A percentile compares a stretch with the other conserved stretches of the same genome.
Conservation (phyloP, 2,113 vertebrate species). For the Microcebus jonahi region DNA sequence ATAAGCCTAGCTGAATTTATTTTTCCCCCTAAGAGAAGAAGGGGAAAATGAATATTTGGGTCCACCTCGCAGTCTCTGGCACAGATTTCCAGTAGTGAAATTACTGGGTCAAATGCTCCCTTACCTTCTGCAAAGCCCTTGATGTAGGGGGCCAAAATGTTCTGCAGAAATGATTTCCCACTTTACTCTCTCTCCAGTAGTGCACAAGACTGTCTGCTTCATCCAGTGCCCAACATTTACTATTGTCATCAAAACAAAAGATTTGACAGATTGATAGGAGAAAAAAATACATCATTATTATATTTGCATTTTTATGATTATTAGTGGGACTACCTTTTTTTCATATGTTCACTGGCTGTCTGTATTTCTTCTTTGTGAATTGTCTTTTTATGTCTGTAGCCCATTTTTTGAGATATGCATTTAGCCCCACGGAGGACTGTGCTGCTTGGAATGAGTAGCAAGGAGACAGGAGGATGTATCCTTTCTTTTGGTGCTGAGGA, state of each 20-base stretch:
- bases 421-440: neutral
- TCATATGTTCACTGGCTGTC: neutral
- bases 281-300: neutral
- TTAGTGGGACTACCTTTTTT: neutral
- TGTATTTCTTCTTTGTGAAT: slow-evolving; percentile 21
- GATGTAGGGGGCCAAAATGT: neutral
- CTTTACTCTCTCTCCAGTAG: neutral
- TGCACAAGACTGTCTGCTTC: neutral
- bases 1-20: neutral
- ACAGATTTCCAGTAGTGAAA: neutral
- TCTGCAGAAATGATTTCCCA: neutral
- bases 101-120: neutral
- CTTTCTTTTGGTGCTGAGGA: neutral
- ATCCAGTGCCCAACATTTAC: neutral
- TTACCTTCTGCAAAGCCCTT: neutral
- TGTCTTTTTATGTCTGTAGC: neutral
- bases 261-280: neutral
- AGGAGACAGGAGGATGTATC: neutral
- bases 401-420: neutral
- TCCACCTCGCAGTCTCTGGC: neutral
- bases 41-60: neutral
- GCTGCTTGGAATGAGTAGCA: neutral
- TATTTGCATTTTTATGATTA: neutral
- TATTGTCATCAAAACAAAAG: neutral
- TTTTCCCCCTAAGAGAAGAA: neutral